Evolutionary conservation across 2,797 vertebrate genomes (phyloP), one percentile per base, ranked within the genome.

Genomic region (Avahi laniger): DNA sequence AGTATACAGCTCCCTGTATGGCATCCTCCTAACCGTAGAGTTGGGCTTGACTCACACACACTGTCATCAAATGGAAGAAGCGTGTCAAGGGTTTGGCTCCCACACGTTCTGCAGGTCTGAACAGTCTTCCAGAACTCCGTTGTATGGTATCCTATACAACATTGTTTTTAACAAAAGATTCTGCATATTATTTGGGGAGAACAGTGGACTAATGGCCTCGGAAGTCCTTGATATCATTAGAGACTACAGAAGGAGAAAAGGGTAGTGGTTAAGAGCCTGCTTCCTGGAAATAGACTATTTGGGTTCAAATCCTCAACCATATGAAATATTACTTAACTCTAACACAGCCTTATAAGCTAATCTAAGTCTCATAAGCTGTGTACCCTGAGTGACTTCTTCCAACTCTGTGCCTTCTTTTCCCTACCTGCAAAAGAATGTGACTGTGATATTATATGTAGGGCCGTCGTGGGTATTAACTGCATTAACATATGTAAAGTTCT

Each of bases 71-170:
- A 50, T 7, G 59, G 30, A 63, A 61, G 2, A 92, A 52, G 4
- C 35, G 28, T 0, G 0, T 72, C 13, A 22, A 61, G 20, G 33
- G 10, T 28, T 90, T 61, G 43, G 11, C 59, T 50, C 22, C 7
- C 26, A 46, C 1, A 10, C 20, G 30, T 69, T 20, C 33, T 38
- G 0, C 7, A 61, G 6, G 0, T 81, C 3, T 13, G 20, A 41
- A 50, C 8, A 35, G 24, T 50, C 20, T 38, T 4, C 6, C 18
- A 85, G 30, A 7, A 89, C 4, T 35, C 65, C 4, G 18, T 92
- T 75, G 2, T 28, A 22, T 33, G 4, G 2, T 67, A 50, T 43
- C 3, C 12, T 50, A 38, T 24, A 38, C 2, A 81, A 33, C 1
- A 20, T 43, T 67, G 0, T 43, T 89, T 50, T 85, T 20, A 76